Evolutionary conservation across 2,888 invertebrate species (phyloP), one percentile per base, ranked within the genome.

Genomic region (Drosophila greeni): DNA sequence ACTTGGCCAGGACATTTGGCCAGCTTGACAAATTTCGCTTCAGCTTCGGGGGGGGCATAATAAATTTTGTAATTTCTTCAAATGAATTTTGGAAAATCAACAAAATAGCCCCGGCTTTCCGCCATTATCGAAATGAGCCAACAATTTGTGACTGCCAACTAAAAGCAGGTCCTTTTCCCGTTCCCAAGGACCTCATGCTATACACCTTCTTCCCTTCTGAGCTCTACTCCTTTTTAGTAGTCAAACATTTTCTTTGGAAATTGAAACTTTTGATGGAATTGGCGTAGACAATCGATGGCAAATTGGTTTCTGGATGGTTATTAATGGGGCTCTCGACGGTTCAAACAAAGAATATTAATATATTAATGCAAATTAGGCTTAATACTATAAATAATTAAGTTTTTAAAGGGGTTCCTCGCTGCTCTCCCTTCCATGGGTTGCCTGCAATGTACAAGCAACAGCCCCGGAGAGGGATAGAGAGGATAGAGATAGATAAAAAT

Each of bases 61-160:
- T 77, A 82, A 80, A 78, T 77, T 77, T 68, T 75, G 57, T 57
- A 72, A 73, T 75, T 75, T 73, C 78, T 70, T 69, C 66, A 73
- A 81, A 77, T 80, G 67, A 80, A 77, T 82, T 82, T 74, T 69
- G 58, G 58, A 72, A 71, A 79, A 62, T 65, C 65, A 62, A 60
- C 55, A 54, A 60, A 60, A 59, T 43, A 40, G 56, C 26, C 26
- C n/a, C 8, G 18, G 20, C 23, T 6, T 37, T 51, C 33, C 16
- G 37, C 49, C 55, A 55, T 65, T 70, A 69, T 68, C 51, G 51
- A 52, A 61, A 56, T 61, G 47, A 57, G 56, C 62, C 62, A 62
- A 62, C 61, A 49, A 53, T 45, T 70, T 71, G 67, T 54, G 40
- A 20, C 53, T 26, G 33, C 36, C 42, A 59, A 31, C 34, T 37